Evolutionary conservation across 2,888 invertebrate species (phyloP).

Genomic region (Antheraea yamamai): DNA sequence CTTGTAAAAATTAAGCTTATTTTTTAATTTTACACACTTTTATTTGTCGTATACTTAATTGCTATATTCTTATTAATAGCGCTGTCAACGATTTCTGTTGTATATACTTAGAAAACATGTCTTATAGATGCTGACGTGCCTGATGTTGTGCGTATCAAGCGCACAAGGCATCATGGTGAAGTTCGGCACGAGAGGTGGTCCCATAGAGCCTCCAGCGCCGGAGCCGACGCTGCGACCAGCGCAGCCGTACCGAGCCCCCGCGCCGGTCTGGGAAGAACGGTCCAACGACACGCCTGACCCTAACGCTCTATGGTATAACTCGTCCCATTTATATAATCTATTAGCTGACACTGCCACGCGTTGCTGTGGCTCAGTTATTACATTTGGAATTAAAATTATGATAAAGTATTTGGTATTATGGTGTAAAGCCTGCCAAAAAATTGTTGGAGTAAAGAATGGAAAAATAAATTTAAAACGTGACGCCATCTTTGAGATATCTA

Average conservation of each 20-base stretch:
- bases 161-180: slow-evolving; percentile 83
- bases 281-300: slow-evolving; percentile 83
- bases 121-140: slow-evolving; percentile 67
- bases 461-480: too few relatives aligned
- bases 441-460: too few relatives aligned
- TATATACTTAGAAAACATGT: background rate
- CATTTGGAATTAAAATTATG: too few relatives aligned
- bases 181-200: slow-evolving; percentile 83
- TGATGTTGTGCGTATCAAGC: slow-evolving; percentile 70
- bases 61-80: too few relatives aligned
- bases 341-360: too few relatives aligned
- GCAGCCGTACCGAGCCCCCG: slow-evolving; percentile 80
- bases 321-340: background rate
- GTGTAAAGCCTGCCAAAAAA: too few relatives aligned
- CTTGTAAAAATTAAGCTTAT: too few relatives aligned
- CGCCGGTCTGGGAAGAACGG: slow-evolving; percentile 84
- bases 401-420: too few relatives aligned
- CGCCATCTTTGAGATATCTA: too few relatives aligned
- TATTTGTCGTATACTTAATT: too few relatives aligned
- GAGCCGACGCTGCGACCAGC: slow-evolving; percentile 70
- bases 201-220: slow-evolving; percentile 82
- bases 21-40: too few relatives aligned
- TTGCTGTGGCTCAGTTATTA: too few relatives aligned
- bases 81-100: background rate
- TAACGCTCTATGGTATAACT: slow-evolving; percentile 81